These are phyloP conservation scores for Drosophila sturtevanti DNA, from an alignment of 1,140 invertebrate species.

Conservation along the genomic window DNA sequence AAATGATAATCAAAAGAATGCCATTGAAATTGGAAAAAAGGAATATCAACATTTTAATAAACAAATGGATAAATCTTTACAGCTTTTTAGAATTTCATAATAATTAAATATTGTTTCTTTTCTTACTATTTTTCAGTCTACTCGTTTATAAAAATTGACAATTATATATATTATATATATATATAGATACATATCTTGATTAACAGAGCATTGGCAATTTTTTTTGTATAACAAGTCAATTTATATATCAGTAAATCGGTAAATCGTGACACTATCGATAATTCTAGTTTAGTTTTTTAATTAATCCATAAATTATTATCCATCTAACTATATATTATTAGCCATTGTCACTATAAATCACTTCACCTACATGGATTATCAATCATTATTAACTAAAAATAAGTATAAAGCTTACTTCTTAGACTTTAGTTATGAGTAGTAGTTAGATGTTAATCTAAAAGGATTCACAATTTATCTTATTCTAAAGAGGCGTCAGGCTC, in stretches of 20 bases:
- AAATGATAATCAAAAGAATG: not conserved
- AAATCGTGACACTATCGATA: not conserved
- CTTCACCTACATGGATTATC: conserved; percentile 40
- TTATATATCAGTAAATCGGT: no score
- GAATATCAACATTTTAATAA: not conserved
- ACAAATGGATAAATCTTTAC: no score
- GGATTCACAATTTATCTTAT: conserved; percentile 51
- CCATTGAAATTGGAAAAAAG: no score
- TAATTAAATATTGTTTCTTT: no score
- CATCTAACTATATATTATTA: not conserved
- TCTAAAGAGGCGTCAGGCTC: conserved; percentile 52
- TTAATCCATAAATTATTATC: not conserved
- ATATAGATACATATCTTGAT: no score
- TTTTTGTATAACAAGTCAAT: no score
- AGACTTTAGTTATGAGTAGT: conserved; percentile 34
- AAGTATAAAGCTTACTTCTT: conserved; percentile 38
- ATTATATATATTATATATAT: no score
- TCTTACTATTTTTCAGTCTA: no score
- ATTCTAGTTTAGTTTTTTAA: not conserved
- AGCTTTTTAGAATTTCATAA: no score
- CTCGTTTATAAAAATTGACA: no score
- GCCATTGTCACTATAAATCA: conserved; percentile 36
- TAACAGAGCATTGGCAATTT: no score
- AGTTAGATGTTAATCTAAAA: conserved; percentile 52
- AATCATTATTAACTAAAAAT: conserved; percentile 53